Conservation (phyloP, 2,797 vertebrate species). For the Rhyacichthys aspro region DNA sequence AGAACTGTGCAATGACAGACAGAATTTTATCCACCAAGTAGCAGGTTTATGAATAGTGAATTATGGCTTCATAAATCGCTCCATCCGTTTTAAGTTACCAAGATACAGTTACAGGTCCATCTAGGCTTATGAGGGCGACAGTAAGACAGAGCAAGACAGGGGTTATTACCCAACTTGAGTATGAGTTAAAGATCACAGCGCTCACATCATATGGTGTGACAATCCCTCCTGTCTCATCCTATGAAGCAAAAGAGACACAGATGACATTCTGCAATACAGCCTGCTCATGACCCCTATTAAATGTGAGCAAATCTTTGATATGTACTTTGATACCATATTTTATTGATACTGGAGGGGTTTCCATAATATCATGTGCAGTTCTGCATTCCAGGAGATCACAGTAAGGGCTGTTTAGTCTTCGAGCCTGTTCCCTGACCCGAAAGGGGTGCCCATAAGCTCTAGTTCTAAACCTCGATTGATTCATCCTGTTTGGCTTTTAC, state of each 20-base stretch:
- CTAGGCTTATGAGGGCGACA: slow-evolving; percentile 48
- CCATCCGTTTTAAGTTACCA: slow-evolving; percentile 73
- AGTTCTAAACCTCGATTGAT: slow-evolving; percentile 29
- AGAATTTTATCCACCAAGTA: slow-evolving; percentile 72
- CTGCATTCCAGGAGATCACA: slow-evolving; percentile 75
- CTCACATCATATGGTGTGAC: slow-evolving; percentile 58
- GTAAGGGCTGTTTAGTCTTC: slow-evolving; percentile 53
- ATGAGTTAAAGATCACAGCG: slow-evolving; percentile 67
- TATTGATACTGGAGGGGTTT: slow-evolving; percentile 68
- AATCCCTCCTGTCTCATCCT: slow-evolving; percentile 62
- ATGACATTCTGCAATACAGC: slow-evolving; percentile 55
- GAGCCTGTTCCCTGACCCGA: slow-evolving; percentile 47
- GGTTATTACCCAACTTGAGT: slow-evolving; percentile 51
- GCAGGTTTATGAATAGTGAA: slow-evolving; percentile 79
- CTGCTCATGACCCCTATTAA: slow-evolving; percentile 69
- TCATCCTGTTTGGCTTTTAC: slow-evolving; percentile 50
- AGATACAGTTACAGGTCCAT: slow-evolving; percentile 51
- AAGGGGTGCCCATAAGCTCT: slow-evolving; percentile 40
- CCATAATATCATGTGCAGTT: slow-evolving; percentile 64
- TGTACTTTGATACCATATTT: slow-evolving; percentile 73
- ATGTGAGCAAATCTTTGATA: slow-evolving; percentile 68
- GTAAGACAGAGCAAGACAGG: slow-evolving; percentile 36
- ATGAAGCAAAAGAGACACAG: slow-evolving; percentile 42
- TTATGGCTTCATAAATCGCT: slow-evolving; percentile 73
- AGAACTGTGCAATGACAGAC: slow-evolving; percentile 40